Evolutionary conservation across 2,888 invertebrate species (phyloP), one percentile per base, ranked within the genome.

Genomic region (Drosophila subquinaria): DNA sequence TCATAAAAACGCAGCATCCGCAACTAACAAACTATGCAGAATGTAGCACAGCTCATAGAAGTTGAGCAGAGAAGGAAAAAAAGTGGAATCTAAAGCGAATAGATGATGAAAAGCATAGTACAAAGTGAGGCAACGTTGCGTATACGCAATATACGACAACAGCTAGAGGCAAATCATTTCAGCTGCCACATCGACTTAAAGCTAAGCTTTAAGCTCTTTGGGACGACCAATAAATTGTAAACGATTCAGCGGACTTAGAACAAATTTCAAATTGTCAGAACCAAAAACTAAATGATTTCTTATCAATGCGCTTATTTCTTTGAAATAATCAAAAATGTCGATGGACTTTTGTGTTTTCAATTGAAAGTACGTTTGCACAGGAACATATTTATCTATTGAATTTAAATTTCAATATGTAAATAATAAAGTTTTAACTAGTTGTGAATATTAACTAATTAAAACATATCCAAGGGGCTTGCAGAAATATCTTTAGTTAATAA

Each of bases 1-100:
- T 81, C 73, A 81, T 81, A 69, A 74, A 77, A 75, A 70, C 9
- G 59, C 63, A 60, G 52, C 50, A 50, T 47, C 43, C 45, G 43
- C 35, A 40, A n/a, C 13, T 40, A 63, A 33, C 63, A 63, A 55
- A 36, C 67, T 67, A 55, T 67, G 53, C 61, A 23, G 47, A 57
- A 42, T 53, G 11, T 15, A 56, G 52, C 11, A n/a, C 1, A 48
- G 42, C 17, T 23, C 43, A 36, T 11, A n/a, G 15, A 42, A 33
- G 23, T 8, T 8, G 8, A 36, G 6, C 13, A 11, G 10, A 6
- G 20, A 6, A 45, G 13, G 5, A 13, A 6, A 10, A 20, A 6
- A 2, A 15, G n/a, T 15, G 15, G 15, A 13, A 15, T 13, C n/a
- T n/a, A 23, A 17, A 10, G 23, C n/a, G 11, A 33, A 27, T 27